Evolutionary conservation across 2,888 invertebrate species (phyloP).

Genomic region (Zeuzera pyrina): DNA sequence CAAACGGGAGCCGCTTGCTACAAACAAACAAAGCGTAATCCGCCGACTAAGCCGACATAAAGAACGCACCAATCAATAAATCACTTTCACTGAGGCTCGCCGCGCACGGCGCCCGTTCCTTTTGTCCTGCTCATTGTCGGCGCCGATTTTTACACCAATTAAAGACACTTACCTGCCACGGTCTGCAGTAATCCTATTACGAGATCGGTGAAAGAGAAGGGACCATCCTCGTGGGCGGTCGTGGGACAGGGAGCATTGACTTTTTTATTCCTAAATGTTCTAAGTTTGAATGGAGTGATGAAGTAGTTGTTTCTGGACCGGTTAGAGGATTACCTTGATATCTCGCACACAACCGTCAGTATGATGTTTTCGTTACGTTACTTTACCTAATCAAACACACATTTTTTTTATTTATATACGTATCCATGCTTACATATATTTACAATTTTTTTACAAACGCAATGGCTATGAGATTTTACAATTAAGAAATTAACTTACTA

Average conservation of each 20-base stretch:
- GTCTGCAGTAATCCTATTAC: slow-evolving; percentile 63
- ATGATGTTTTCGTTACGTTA: no score
- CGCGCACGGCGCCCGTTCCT: slow-evolving; percentile 53
- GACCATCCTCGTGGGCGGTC: slow-evolving; percentile 43
- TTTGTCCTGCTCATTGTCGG: slow-evolving; percentile 52
- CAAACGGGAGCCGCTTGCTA: slow-evolving; percentile 44
- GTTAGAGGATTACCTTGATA: no score
- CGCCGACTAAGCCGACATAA: slow-evolving; percentile 42
- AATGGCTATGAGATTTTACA: no score
- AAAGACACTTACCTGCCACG: slow-evolving; percentile 67
- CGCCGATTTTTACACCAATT: slow-evolving; percentile 69
- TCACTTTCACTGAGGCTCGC: slow-evolving; percentile 57
- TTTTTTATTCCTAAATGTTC: slow-evolving; percentile 5
- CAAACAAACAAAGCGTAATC: slow-evolving; percentile 60
- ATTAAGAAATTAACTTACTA: no score
- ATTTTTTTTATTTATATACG: no score
- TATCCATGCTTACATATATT: no score
- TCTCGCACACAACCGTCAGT: no score
- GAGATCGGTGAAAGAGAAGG: slow-evolving; percentile 17
- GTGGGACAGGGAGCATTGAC: slow-evolving; percentile 18
- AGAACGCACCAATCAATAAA: slow-evolving; percentile 64
- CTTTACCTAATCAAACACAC: no score
- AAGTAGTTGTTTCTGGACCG: slow-evolving; percentile 24
- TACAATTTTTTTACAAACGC: no score
- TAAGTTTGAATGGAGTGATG: slow-evolving; percentile 23